Base-by-base conservation (phyloP, 2,113 vertebrate genomes). In the Phalacrocorax aristotelis region DNA sequence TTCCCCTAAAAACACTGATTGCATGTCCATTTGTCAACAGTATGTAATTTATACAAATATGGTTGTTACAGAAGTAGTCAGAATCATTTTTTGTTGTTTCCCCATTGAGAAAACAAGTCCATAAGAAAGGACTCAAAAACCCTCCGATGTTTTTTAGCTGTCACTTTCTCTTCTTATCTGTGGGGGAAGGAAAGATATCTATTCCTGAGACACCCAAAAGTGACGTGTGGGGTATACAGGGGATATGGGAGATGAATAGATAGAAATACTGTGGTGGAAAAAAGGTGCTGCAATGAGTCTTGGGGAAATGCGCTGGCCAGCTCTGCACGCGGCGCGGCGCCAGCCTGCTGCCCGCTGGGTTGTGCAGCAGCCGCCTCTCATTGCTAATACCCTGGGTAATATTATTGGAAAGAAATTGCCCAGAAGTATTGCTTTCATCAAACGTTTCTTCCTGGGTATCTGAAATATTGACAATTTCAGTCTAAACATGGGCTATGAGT, bases 21-120 rank as follows among this genome's bases (percentile, higher is more conserved):
- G 77, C 4, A 5, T 30, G 68, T 87, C 94, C 89, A 46, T 91
- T 94, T 95, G 69, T 92, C 95, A 97, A 57, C 55, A 74, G 78
- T 52, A 17, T 55, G 87, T 95, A 96, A 96, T 95, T 90, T 94
- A 95, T 85, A 93, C 68, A 97, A 96, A 97, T 94, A 75, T 9
- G 19, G 91, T 96, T 93, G 72, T 71, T 93, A 54, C 82, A 81
- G 71, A 87, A 95, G 68, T 15, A 90, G 82, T 34, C 69, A 84
- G 61, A 71, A 74, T 82, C 30, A 15, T 79, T 94, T 93, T 90
- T 83, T 83, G 65, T 32, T n/a, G 29, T 46, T 96, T 91, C 79
- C 76, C 81, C 57, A 52, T 91, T 55, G 48, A 84, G 54, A 68
- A 55, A 89, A 66, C 10, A 60, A 96, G 76, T 52, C 36, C 15